Conservation (phyloP, 2,888 invertebrate species). For the Luffia ferchaultella region DNA sequence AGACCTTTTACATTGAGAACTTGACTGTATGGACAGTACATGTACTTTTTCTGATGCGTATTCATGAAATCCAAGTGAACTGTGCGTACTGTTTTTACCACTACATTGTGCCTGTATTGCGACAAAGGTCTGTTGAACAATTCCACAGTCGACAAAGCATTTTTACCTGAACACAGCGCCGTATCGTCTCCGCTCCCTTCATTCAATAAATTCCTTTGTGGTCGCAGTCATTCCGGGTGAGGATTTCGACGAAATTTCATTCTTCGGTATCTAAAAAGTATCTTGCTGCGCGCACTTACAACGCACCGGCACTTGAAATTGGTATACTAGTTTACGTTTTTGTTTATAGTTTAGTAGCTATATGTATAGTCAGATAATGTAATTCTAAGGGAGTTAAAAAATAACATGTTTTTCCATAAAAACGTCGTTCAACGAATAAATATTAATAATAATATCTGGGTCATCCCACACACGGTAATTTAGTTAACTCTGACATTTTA, state of each 20-base stretch:
- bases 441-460: no score
- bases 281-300: not conserved
- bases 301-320: no score
- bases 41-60: no score
- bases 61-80: no score
- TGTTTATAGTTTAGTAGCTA: no score
- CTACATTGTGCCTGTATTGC: slow-evolving; percentile 4
- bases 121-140: slow-evolving; percentile 5
- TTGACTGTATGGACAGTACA: not conserved
- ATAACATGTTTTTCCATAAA: not conserved
- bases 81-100: no score
- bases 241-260: not conserved
- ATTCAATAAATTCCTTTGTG: slow-evolving; percentile 37
- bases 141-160: slow-evolving; percentile 1
- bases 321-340: no score
- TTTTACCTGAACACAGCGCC: slow-evolving; percentile 4
- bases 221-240: not conserved
- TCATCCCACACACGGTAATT: no score
- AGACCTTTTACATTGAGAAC: not conserved
- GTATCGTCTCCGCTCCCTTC: slow-evolving; percentile 16
- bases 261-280: not conserved
- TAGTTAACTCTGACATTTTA: no score
- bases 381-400: not conserved
- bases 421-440: not conserved
- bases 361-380: no score